Percentiles rank a stretch among this genome's conserved stretches.
phyloP scores from a whole-genome alignment of 2,113 vertebrate species.

The Capreolus pygargus region DNA sequence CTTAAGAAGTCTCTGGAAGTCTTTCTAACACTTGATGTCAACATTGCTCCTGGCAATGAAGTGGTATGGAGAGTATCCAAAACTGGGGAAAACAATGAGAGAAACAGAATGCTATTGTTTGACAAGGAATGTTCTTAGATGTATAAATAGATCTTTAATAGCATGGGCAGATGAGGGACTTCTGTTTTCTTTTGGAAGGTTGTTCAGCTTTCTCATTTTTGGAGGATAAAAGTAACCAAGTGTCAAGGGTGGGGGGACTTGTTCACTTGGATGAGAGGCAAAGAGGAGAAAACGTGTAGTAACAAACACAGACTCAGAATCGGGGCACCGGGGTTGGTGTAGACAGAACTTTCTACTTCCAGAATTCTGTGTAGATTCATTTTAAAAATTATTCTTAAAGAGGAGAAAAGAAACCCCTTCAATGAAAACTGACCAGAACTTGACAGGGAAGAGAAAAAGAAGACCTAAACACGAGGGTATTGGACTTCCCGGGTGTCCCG shows the following conservation, averaged over 20 bases:
- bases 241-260: background rate
- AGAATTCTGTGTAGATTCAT: background rate
- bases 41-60: conserved; percentile 22
- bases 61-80: conserved; percentile 4
- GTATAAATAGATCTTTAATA: conserved; percentile 51
- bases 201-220: conserved; percentile 37
- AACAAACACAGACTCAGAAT: background rate
- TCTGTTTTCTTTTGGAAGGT: conserved; percentile 34
- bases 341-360: background rate
- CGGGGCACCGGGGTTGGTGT: background rate
- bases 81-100: background rate
- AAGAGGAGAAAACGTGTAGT: background rate
- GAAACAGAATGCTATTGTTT: conserved; percentile 51
- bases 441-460: background rate
- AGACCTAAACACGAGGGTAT: background rate
- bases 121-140: conserved; percentile 51
- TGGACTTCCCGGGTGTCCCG: background rate
- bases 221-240: conserved; percentile 3
- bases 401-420: background rate
- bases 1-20: conserved; percentile 19
- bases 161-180: background rate
- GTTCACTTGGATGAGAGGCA: background rate
- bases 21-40: conserved; percentile 48
- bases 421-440: background rate
- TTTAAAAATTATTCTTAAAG: background rate